These are phyloP conservation scores for Neopipo cinnamomea DNA, from an alignment of 2,113 vertebrate genomes.

Conservation along the genomic window DNA sequence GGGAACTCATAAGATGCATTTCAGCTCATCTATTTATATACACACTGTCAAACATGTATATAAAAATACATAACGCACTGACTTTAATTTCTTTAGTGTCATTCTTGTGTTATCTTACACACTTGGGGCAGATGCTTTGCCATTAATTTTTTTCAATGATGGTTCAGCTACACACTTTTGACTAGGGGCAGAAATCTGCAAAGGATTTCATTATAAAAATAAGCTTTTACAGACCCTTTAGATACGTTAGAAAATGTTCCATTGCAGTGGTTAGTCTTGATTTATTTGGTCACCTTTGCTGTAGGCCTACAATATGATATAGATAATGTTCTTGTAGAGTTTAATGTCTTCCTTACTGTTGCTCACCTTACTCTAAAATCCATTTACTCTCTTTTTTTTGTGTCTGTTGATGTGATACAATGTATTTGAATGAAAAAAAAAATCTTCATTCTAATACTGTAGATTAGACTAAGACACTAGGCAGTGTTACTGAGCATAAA, in stretches of 20 bases:
- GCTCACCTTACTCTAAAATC: not conserved
- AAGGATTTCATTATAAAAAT: not conserved
- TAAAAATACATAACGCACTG: not conserved
- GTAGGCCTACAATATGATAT: not conserved
- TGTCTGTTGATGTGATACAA: not conserved
- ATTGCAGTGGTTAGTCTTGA: not conserved
- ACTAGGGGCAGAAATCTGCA: not conserved
- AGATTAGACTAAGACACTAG: not conserved
- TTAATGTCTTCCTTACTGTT: not conserved
- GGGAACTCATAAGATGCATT: not conserved
- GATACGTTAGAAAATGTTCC: not conserved
- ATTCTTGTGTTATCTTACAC: not conserved
- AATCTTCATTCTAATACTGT: not conserved
- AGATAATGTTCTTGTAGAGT: not conserved
- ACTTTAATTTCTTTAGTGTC: not conserved
- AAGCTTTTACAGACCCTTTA: not conserved
- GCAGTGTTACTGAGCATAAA: not conserved
- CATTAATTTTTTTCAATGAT: not conserved
- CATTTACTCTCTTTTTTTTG: not conserved
- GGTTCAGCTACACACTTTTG: not conserved
- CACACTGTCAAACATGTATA: not conserved
- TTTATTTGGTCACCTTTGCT: not conserved
- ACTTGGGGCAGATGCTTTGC: not conserved
- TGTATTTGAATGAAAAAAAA: not conserved
- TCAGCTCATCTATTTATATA: not conserved